Base-by-base conservation (phyloP, 1,140 invertebrate species). In the Zaprionus ornatus region DNA sequence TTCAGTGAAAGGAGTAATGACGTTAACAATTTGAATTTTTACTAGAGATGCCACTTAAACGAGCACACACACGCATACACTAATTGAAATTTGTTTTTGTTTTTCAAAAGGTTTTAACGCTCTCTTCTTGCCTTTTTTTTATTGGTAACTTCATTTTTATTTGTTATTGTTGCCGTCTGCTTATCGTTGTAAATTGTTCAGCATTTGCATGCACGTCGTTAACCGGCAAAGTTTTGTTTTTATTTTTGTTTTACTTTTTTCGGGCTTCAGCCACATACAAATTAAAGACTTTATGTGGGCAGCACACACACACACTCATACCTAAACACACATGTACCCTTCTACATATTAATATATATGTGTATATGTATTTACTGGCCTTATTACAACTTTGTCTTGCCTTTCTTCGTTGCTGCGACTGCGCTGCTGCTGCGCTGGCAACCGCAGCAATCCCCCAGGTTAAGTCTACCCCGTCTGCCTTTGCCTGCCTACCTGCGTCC, bases 321-420 rank as follows among this genome's bases (percentile, higher is more conserved):
- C 42, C 27, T 64, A 25, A 25, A 5, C 10, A 42, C 13, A 19
- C 25, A 19, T 25, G 19, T 55, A 32, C 50, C 7, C 50, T 54
- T 23, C 13, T 27, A 48, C 10, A 56, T 50, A 50, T 50, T 21
- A 21, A 12, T 23, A 40, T 35, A 23, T 15, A 3, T 9, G 35
- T 37, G 52, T 37, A 23, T 40, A 35, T n/a, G 48, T 70, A 64
- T 75, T 70, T 75, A 64, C 60, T 67, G 70, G 78, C 54, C 70
- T 79, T 72, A 85, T 86, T 85, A 85, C 82, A 85, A 62, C 74
- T 81, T 66, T 65, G 82, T 59, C 71, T 77, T 82, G 80, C 80
- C 80, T 83, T 83, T 83, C 97, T 35, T 98, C 95, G 6, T 97
- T 94, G 21, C 97, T 45, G 40, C n/a, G 40, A 7, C 93, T 27